phyloP scores from a whole-genome alignment of 1,140 invertebrate genomes.

The honey bee (Apis mellifera) region Amel_HAv3.1 CM009944.2:4414001-4414500 shows the following conservation, averaged over 20 bases:
- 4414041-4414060: no score
- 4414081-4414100: no score
- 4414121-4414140: neutral
- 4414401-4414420: slow-evolving; percentile 55
- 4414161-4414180: slow-evolving; percentile 9
- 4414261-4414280: slow-evolving; percentile 18
- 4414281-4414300: slow-evolving; percentile 27
- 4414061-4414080: neutral
- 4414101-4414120: slow-evolving; percentile 16
- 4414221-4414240: slow-evolving; percentile 6
- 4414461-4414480: slow-evolving; percentile 14
- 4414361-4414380: slow-evolving; percentile 43
- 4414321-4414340: slow-evolving; percentile 17
- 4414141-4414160: slow-evolving; percentile 12
- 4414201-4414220: neutral
- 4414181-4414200: neutral
- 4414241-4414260: slow-evolving; percentile 33
- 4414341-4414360: neutral
- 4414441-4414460: slow-evolving; percentile 20
- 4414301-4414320: slow-evolving; percentile 11
- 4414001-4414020: no score
- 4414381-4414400: slow-evolving; percentile 38
- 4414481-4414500: slow-evolving; percentile 40
- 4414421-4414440: slow-evolving; percentile 55
- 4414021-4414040: neutral